phyloP scores from a whole-genome alignment of 2,113 vertebrate genomes.

The Nothobranchius furzeri region DNA sequence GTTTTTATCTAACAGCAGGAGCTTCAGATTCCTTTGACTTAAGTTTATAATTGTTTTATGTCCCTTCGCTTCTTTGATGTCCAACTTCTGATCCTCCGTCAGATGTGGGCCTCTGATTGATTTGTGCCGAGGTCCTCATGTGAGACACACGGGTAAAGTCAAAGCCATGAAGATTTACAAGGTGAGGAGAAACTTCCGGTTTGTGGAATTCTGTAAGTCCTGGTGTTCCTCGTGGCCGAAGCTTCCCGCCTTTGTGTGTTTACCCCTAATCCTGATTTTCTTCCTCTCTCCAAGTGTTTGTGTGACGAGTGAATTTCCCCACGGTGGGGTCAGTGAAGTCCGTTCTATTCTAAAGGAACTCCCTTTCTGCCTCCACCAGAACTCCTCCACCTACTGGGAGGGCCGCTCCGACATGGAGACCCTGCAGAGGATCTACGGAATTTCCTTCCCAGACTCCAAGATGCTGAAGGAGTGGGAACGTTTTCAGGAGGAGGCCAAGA shows the following conservation, averaged over 20 bases:
- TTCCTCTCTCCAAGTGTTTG: too few relatives aligned
- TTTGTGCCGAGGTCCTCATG: constrained; percentile 94
- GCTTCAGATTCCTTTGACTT: too few relatives aligned
- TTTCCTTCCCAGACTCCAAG: constrained; percentile 96
- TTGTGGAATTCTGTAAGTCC: too few relatives aligned
- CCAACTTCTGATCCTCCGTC: constrained; percentile 5
- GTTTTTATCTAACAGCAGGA: too few relatives aligned
- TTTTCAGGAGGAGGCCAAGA: constrained; percentile 97
- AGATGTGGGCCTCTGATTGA: constrained; percentile 97
- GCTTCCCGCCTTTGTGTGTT: too few relatives aligned
- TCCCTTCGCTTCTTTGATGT: too few relatives aligned
- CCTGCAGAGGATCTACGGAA: constrained; percentile 94
- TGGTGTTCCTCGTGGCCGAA: too few relatives aligned
- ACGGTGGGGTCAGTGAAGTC: too few relatives aligned
- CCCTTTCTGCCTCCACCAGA: constrained; percentile 72
- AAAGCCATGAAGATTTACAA: constrained; percentile 96
- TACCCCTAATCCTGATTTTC: too few relatives aligned
- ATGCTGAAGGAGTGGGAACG: constrained; percentile 98
- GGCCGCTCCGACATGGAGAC: constrained; percentile 96
- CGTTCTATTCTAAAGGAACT: too few relatives aligned
- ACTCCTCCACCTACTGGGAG: constrained; percentile 98
- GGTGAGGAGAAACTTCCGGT: constrained; percentile 47
- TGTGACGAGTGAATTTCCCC: too few relatives aligned
- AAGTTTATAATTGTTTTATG: too few relatives aligned
- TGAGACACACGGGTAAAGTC: constrained; percentile 96